Conservation (phyloP, 2,888 invertebrate species). For the Tachina grossa region DNA sequence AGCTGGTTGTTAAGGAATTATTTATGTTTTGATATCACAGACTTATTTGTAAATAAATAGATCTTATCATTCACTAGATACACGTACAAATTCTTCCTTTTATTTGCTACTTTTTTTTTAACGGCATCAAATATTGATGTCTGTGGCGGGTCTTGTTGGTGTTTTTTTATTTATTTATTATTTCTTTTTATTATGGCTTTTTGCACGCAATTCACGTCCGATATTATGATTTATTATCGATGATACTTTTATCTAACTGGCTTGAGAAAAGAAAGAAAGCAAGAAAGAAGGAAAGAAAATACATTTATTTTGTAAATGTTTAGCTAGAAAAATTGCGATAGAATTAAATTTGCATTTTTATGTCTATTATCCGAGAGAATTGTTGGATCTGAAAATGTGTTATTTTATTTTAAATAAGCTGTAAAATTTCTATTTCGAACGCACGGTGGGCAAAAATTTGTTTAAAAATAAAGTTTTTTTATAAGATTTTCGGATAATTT, state of each 20-base stretch:
- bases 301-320: conserved; percentile 1
- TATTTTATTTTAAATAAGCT: neutral
- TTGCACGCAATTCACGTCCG: conserved; percentile 56
- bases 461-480: no score
- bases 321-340: neutral
- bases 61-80: conserved; percentile 25
- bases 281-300: neutral
- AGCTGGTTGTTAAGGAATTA: conserved; percentile 29
- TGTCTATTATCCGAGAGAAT: conserved; percentile 44
- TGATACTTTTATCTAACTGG: conserved; percentile 12
- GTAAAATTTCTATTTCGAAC: no score
- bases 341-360: conserved; percentile 55
- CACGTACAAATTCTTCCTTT: conserved; percentile 16
- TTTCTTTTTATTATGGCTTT: neutral
- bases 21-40: conserved; percentile 37
- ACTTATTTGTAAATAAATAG: conserved; percentile 55
- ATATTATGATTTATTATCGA: conserved; percentile 63
- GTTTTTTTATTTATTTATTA: neutral
- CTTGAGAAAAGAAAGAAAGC: neutral
- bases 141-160: conserved; percentile 27
- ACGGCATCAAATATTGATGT: conserved; percentile 39
- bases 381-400: neutral
- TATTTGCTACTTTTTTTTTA: neutral
- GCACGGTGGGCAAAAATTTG: conserved; percentile 1
- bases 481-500: no score